These are phyloP conservation scores for Silurus meridionalis DNA, from an alignment of 2,113 vertebrate species.

Conservation along the genomic window DNA sequence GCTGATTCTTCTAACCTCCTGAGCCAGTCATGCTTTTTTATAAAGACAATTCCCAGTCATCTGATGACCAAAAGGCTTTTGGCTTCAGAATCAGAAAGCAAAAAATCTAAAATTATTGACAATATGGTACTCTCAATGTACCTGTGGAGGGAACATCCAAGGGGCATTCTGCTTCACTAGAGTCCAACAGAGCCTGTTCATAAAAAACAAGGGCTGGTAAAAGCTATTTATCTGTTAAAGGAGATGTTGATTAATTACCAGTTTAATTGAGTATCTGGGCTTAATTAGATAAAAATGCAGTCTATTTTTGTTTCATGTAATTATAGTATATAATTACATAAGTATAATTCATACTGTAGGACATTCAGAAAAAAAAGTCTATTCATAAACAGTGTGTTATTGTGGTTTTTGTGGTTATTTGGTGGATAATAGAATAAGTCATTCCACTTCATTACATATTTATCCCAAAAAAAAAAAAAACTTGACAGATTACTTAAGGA, in stretches of 20 bases:
- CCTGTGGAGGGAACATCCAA: background rate
- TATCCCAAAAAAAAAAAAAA: too few species aligned
- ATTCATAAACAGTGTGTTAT: too few species aligned
- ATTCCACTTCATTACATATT: too few species aligned
- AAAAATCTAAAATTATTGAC: background rate
- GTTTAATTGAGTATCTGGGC: background rate
- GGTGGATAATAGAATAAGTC: too few species aligned
- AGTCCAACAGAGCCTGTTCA: background rate
- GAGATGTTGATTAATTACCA: background rate
- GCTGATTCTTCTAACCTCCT: too few species aligned
- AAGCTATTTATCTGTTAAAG: background rate
- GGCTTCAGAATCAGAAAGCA: background rate
- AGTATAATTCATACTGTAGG: background rate
- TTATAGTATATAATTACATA: background rate
- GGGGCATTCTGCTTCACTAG: background rate
- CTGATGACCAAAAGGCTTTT: background rate
- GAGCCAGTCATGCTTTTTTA: too few species aligned
- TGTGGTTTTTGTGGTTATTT: too few species aligned
- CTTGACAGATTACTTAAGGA: too few species aligned
- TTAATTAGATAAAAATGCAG: background rate
- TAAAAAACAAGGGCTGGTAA: background rate
- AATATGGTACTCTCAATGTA: background rate
- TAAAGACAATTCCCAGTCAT: too few species aligned
- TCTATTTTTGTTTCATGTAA: background rate
- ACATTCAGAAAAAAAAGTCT: background rate